phyloP scores from a whole-genome alignment of 1,140 invertebrate species.

The Lerema accius region DNA sequence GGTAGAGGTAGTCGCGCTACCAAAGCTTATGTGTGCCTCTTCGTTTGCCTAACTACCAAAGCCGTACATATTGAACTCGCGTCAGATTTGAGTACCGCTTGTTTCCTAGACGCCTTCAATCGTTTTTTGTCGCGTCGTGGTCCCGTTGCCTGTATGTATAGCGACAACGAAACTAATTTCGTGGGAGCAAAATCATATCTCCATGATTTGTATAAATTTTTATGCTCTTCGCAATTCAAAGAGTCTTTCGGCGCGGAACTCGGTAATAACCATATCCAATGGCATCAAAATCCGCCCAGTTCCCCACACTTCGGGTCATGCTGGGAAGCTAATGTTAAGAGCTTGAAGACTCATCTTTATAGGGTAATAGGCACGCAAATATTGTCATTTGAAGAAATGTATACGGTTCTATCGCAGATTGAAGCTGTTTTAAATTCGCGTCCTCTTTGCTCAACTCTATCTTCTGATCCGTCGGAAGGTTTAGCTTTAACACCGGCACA shows the following conservation, averaged over 20 bases:
- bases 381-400: not conserved
- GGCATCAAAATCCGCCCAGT: conserved; percentile 44
- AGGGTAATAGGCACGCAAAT: conserved; percentile 8
- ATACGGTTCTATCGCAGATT: not conserved
- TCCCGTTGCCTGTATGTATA: conserved; percentile 39
- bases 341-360: conserved; percentile 48
- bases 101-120: conserved; percentile 53
- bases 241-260: conserved; percentile 14
- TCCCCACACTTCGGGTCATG: conserved; percentile 50
- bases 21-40: conserved; percentile 17
- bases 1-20: not conserved
- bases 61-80: conserved; percentile 17
- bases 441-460: conserved; percentile 8
- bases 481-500: conserved; percentile 9
- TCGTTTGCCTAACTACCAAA: conserved; percentile 9
- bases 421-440: conserved; percentile 14
- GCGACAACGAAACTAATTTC: conserved; percentile 50
- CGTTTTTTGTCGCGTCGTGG: conserved; percentile 58
- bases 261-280: conserved; percentile 32
- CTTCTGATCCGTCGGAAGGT: not conserved
- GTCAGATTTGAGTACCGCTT: conserved; percentile 51
- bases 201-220: conserved; percentile 26
- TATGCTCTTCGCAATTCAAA: conserved; percentile 23
- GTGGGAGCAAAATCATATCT: conserved; percentile 36
- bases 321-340: conserved; percentile 38